A percentile compares a stretch with the other conserved stretches of the same genome.
Evolutionary conservation across 1,140 invertebrate species (phyloP).

Genomic region (Ylistrum balloti): DNA sequence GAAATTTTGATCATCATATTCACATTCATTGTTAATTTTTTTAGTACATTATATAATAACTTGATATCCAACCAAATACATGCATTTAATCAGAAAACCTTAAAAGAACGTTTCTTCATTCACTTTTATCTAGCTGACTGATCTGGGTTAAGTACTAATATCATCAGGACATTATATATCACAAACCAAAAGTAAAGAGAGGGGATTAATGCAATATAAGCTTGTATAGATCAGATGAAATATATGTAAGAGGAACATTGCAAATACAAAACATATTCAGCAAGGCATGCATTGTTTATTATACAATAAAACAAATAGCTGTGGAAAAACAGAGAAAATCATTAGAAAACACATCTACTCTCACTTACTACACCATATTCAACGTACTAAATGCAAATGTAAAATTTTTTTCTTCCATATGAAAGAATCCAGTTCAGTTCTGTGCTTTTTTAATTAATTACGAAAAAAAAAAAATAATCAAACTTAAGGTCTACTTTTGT

Average conservation of each 20-base stretch:
- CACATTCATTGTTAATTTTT: neutral
- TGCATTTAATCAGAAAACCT: neutral
- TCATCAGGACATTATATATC: neutral
- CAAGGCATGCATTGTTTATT: neutral
- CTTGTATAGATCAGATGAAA: neutral
- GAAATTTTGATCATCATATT: too few species aligned
- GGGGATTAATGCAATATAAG: neutral
- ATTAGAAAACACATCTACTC: constrained; percentile 1
- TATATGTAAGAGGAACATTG: neutral
- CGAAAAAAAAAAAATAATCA: too few species aligned
- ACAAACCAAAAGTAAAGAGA: neutral
- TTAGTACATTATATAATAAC: neutral
- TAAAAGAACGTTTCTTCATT: too few species aligned
- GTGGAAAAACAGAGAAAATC: neutral
- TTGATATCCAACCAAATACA: neutral
- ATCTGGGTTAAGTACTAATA: neutral
- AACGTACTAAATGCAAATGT: too few species aligned
- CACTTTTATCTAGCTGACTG: neutral
- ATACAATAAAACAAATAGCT: neutral
- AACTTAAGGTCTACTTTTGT: too few species aligned
- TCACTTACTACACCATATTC: neutral
- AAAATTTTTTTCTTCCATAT: too few species aligned
- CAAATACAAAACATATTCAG: constrained; percentile 28
- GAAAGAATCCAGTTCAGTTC: too few species aligned
- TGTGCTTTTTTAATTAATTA: too few species aligned